Evolutionary conservation across 1,140 invertebrate genomes (phyloP), one percentile per base, ranked within the genome.

Genomic region (Tribolium castaneum): DNA sequence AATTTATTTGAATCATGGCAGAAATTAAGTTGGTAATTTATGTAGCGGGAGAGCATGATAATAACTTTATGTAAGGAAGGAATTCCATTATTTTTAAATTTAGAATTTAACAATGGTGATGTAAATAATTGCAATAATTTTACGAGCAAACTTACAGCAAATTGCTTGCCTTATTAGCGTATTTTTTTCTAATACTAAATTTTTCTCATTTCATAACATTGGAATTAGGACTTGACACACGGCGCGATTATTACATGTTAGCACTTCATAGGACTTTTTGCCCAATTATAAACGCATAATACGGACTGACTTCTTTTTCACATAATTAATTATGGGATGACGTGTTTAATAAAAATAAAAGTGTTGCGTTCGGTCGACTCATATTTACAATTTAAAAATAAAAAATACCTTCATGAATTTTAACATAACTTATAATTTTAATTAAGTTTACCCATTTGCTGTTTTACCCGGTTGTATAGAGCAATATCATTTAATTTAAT

Each of bases 61-160:
- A 66, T 66, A 14, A 35, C 25, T 66, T 66, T 66, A 66, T 14
- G 9, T 66, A 66, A 66, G 59, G 59, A 66, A 66, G 59, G 59
- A 66, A 35, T 66, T 66, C 59, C 30, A 66, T 59, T 30, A 66
- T 66, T 66, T 66, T 35, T 16, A 66, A 66, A 66, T 39, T 66
- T 66, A 66, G 34, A 66, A 66, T 14, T 66, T 9, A 34, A 66
- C 59, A 66, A 66, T 66, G 30, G 59, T 66, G 59, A 66, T 35
- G 59, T 66, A 66, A 66, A 66, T 66, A 66, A 66, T 66, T 66
- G 59, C 59, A 66, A 66, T 66, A 35, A 66, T 66, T 66, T 35
- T 35, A 22, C 25, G n/a, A 12, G 54, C 22, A 30, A 59, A 9
- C 54, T 59, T 59, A 59, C 7, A 19, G 54, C 13, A 66, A 66